These are phyloP conservation scores for Limosa lapponica DNA, from an alignment of 2,797 vertebrate species.

Conservation along the genomic window DNA sequence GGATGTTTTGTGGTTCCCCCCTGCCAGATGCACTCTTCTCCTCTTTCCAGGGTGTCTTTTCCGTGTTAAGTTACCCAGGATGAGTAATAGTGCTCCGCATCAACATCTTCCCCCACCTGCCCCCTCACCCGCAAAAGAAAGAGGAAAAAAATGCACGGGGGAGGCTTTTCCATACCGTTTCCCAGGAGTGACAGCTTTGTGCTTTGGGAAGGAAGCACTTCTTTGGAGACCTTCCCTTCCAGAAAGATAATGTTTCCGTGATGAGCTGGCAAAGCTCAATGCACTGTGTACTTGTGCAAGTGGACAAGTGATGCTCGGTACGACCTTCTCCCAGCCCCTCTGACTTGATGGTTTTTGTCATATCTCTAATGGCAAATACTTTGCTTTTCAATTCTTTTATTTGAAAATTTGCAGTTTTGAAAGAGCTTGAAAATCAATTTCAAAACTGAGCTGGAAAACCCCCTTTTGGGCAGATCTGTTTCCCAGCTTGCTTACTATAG, in stretches of 20 bases:
- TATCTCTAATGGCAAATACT: neutral
- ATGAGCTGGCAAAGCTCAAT: neutral
- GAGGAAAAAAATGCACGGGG: accelerated
- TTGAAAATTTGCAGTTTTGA: neutral
- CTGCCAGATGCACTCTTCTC: neutral
- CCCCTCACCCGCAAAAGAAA: too few relatives aligned
- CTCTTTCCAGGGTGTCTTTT: neutral
- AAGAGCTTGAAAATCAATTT: neutral
- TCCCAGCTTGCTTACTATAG: neutral
- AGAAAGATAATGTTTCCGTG: neutral
- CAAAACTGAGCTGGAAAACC: neutral
- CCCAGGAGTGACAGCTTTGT: neutral
- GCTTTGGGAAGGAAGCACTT: neutral
- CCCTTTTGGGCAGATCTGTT: neutral
- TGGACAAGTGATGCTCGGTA: accelerated
- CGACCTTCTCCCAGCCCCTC: neutral
- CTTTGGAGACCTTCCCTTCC: neutral
- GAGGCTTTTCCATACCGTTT: neutral
- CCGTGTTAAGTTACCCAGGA: neutral
- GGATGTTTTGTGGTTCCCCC: neutral
- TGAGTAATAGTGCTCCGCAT: neutral
- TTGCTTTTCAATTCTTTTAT: neutral
- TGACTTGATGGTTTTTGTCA: neutral
- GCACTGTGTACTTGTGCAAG: accelerated
- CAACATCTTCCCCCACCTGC: accelerated